phyloP scores from a whole-genome alignment of 2,797 vertebrate genomes.

The Hyperoplus immaculatus region DNA sequence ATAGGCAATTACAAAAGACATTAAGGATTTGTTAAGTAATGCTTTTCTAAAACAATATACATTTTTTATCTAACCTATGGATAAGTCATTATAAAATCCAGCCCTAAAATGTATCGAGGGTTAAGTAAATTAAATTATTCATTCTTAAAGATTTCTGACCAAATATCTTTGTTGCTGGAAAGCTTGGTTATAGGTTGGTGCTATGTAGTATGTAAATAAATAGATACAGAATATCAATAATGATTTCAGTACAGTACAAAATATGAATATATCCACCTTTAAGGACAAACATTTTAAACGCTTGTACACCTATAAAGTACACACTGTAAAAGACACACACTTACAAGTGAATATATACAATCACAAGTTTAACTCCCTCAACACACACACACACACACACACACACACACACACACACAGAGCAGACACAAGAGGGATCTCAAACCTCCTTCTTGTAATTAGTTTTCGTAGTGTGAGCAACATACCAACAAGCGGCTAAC shows the following conservation, averaged over 20 bases:
- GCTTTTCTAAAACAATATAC: too few species aligned
- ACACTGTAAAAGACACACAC: background rate
- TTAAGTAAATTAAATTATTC: too few species aligned
- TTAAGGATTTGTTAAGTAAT: too few species aligned
- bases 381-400: constrained; percentile 10
- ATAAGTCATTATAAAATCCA: too few species aligned
- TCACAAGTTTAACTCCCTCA: background rate
- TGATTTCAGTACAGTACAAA: background rate
- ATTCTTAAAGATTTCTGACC: too few species aligned
- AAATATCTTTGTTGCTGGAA: too few species aligned
- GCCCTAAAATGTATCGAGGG: too few species aligned
- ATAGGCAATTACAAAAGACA: too few species aligned
- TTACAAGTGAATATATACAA: background rate
- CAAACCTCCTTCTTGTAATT: constrained; percentile 42
- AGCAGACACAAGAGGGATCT: constrained; percentile 19
- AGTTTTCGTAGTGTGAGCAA: constrained; percentile 28
- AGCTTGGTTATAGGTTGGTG: too few species aligned
- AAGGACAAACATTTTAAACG: background rate
- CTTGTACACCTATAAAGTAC: background rate
- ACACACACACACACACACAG: background rate
- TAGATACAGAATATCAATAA: background rate
- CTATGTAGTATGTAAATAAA: background rate
- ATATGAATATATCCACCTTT: background rate
- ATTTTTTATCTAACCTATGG: too few species aligned
- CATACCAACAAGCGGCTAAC: constrained; percentile 34